Base-by-base conservation (phyloP, 2,113 vertebrate species). In the Micronycteris hirsuta region DNA sequence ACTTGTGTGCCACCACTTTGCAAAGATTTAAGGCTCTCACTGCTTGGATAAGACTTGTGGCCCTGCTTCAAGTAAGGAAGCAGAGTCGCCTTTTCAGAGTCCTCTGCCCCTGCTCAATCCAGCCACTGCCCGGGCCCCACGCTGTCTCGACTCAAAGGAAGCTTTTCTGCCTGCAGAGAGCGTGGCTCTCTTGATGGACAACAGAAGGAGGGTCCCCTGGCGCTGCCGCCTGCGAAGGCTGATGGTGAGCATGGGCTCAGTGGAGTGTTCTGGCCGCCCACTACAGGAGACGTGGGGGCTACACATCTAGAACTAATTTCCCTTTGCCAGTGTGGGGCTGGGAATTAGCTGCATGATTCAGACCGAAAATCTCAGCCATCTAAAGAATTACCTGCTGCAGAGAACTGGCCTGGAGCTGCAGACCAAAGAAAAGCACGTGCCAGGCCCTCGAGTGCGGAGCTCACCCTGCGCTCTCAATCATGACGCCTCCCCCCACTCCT, bases 401-500 rank as follows among this genome's bases (percentile, higher is more conserved):
- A 80, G 56, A 49, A 24, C 54, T 24, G 43, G 56, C 76, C 61
- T 0, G 2, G 45, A 73, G 43, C 16, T 0, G 7, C 87, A 38
- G 74, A 70, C 63, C 56, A 61, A 52, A 45, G 43, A 13, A 38
- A 73, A 56, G 5, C 28, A 5, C 36, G 3, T n/a, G 24, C 20
- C 28, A 15, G 12, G 36, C 41, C 71, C 47, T 45, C 14, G 1
- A 12, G 49, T n/a, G 16, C 28, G 20, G 36, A 41, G 38, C 22
- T 12, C 3, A 38, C 15, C 56, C 82, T 47, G 52, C 16, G 4
- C 6, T 20, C 74, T 77, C 17, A 0, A 1, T 22, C 17, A 1
- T 0, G 9, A 2, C 0, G 45, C 68, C 24, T 20, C 22, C 31
- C 61, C 4, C 6, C 4, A 15, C 52, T 36, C 22, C 54, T n/a